Conservation (phyloP, 35 echinoderm and acorn worm genomes). For the Ophioderma brevispina region DNA sequence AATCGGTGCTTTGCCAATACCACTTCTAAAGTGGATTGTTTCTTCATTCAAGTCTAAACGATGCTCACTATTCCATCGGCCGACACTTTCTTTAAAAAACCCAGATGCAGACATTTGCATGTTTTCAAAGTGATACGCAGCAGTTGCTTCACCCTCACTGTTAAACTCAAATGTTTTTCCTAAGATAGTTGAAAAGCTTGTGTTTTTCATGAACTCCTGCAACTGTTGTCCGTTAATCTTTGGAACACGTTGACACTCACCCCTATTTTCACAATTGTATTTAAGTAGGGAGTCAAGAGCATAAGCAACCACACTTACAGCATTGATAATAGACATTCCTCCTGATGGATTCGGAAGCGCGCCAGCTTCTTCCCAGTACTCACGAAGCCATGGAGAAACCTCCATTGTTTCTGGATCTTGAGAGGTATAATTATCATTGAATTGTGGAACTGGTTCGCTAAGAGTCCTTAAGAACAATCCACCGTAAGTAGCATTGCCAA, state of each 20-base stretch:
- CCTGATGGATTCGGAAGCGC: background rate
- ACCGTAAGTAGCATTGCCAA: background rate
- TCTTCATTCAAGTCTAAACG: background rate
- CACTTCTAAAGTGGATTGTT: background rate
- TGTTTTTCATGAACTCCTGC: background rate
- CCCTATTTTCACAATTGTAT: background rate
- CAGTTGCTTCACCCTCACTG: conserved; percentile 13
- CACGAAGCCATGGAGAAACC: conserved; percentile 3
- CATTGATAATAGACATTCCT: conserved; percentile 14
- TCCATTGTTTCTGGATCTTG: background rate
- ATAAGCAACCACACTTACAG: conserved; percentile 36
- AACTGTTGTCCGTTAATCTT: background rate
- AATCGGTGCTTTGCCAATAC: background rate
- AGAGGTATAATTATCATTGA: background rate
- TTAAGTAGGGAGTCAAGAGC: background rate
- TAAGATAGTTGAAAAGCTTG: background rate
- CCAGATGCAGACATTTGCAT: background rate
- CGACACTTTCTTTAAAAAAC: background rate
- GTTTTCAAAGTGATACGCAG: conserved; percentile 20
- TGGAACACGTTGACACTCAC: background rate
- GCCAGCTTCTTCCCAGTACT: background rate
- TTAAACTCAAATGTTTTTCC: conserved; percentile 18
- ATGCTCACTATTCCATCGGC: background rate
- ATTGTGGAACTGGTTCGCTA: background rate
- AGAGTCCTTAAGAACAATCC: conserved; percentile 18